A percentile compares a stretch with the other conserved stretches of the same genome.
Conservation (phyloP, 2,113 vertebrate species). For the Elephas maximus region DNA sequence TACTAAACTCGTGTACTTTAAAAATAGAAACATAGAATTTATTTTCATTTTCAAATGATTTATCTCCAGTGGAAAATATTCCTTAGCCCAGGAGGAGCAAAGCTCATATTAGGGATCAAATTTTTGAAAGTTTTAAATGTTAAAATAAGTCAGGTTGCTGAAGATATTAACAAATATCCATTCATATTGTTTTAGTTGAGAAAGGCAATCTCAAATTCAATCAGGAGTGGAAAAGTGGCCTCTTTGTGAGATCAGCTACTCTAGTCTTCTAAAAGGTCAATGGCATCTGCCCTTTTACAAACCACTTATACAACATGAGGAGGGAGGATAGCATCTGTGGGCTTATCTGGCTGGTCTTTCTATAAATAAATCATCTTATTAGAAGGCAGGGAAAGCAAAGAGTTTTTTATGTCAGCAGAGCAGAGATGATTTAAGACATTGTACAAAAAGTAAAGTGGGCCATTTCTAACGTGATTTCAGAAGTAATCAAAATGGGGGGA, state of each 20-base stretch:
- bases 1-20: background rate
- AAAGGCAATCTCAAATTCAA: slow-evolving; percentile 69
- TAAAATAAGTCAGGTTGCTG: slow-evolving; percentile 5
- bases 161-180: background rate
- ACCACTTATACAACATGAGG: slow-evolving; percentile 12
- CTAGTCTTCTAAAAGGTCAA: slow-evolving; percentile 61
- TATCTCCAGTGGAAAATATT: background rate
- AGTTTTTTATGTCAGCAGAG: slow-evolving; percentile 28
- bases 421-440: slow-evolving; percentile 47
- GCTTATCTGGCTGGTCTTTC: slow-evolving; percentile 54
- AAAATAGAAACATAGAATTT: slow-evolving; percentile 25
- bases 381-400: slow-evolving; percentile 14
- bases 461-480: slow-evolving; percentile 44
- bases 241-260: slow-evolving; percentile 57
- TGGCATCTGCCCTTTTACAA: slow-evolving; percentile 24
- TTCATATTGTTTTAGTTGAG: slow-evolving; percentile 23
- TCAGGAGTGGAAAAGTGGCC: slow-evolving; percentile 5
- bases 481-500: background rate
- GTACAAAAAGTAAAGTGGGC: background rate
- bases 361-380: slow-evolving; percentile 68
- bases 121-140: slow-evolving; percentile 8
- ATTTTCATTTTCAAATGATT: slow-evolving; percentile 28
- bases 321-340: background rate
- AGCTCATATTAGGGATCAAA: background rate
- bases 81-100: background rate